A percentile compares a stretch with the other conserved stretches of the same genome.
These are phyloP conservation scores for Setophaga coronata DNA, from an alignment of 2,113 vertebrate species.

Conservation along the genomic window DNA sequence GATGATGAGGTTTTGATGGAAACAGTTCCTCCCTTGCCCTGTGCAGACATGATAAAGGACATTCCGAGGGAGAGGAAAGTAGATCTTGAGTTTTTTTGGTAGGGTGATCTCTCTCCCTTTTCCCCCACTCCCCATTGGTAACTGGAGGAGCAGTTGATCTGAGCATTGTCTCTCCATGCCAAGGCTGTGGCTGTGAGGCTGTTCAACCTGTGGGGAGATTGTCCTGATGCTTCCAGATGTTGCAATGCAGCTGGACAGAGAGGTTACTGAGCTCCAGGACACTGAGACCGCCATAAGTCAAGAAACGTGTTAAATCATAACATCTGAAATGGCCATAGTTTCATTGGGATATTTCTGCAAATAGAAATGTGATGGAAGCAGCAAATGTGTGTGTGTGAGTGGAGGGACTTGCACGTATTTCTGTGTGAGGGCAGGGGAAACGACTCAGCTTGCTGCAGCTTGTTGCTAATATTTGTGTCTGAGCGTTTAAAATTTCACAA, in stretches of 20 bases:
- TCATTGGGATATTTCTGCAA: neutral
- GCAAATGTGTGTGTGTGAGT: neutral
- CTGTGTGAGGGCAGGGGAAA: neutral
- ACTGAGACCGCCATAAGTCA: rapidly evolving
- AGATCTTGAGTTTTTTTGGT: neutral
- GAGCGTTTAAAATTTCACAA: neutral
- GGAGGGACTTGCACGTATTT: neutral
- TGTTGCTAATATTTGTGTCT: neutral
- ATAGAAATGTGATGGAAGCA: neutral
- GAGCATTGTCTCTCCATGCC: rapidly evolving
- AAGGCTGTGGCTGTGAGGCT: rapidly evolving
- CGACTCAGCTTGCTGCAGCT: neutral
- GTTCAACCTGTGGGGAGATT: rapidly evolving
- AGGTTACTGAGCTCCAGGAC: neutral
- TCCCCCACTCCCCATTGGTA: rapidly evolving
- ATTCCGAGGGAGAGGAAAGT: neutral
- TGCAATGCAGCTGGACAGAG: neutral
- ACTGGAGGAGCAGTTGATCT: neutral
- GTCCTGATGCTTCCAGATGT: rapidly evolving
- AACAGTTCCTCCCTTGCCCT: neutral
- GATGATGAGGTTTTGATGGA: neutral
- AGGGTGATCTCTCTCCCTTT: neutral
- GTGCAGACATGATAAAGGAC: rapidly evolving
- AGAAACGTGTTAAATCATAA: neutral
- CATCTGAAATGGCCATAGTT: rapidly evolving